These are phyloP conservation scores for Drosophila ogumai DNA, from an alignment of 1,140 invertebrate species.

Conservation along the genomic window DNA sequence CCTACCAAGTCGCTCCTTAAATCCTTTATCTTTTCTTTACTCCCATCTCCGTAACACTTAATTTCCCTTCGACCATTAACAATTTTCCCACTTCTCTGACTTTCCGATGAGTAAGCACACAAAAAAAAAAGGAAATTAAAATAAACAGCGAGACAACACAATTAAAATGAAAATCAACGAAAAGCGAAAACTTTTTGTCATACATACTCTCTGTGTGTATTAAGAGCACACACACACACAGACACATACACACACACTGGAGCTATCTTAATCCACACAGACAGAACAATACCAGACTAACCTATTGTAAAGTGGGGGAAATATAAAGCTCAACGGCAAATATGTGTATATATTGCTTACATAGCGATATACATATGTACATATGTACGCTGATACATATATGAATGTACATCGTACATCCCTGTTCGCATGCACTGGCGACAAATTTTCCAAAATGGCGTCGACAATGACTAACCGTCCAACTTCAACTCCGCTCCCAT, in stretches of 20 bases:
- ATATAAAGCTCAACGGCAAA: conserved; percentile 51
- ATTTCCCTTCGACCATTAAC: conserved; percentile 1
- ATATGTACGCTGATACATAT: neutral
- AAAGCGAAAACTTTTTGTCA: conserved; percentile 76
- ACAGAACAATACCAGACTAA: conserved; percentile 82
- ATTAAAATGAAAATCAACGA: conserved; percentile 82
- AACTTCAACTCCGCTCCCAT: conserved; percentile 15
- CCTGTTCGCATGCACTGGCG: conserved; percentile 45
- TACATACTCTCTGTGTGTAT: conserved; percentile 18
- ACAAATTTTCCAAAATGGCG: conserved; percentile 78
- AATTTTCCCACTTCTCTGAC: neutral
- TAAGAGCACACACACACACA: conserved; percentile 9
- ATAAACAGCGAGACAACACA: conserved; percentile 49
- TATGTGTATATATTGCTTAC: conserved; percentile 11
- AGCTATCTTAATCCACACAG: conserved; percentile 25
- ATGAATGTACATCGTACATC: conserved; percentile 18
- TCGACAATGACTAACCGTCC: conserved; percentile 53
- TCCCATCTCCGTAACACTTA: conserved; percentile 1
- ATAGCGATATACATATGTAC: conserved; percentile 8
- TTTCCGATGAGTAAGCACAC: conserved; percentile 15
- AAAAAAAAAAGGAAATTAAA: conserved; percentile 12
- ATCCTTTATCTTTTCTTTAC: neutral
- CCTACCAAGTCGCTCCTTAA: neutral
- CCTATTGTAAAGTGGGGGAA: conserved; percentile 79
- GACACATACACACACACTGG: conserved; percentile 19